Conservation (phyloP, 2,113 vertebrate genomes). For the Lagopus muta region DNA sequence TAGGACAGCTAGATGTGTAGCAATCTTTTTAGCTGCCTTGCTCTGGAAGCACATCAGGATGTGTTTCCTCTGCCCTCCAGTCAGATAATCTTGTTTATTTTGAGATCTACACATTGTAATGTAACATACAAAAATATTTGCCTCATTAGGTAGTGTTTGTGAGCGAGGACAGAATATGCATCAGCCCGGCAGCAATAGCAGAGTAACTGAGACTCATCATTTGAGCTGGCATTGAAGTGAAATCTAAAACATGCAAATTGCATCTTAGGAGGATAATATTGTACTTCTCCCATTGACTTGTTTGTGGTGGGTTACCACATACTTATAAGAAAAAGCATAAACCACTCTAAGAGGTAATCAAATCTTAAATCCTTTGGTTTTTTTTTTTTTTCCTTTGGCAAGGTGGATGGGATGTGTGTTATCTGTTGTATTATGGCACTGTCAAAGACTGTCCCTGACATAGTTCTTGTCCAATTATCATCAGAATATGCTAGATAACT, state of each 20-base stretch:
- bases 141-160: not conserved
- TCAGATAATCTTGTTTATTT: not conserved
- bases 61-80: not conserved
- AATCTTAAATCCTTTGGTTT: not conserved
- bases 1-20: not conserved
- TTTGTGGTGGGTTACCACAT: not conserved
- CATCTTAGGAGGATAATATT: not conserved
- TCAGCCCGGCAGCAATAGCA: not conserved
- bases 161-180: not conserved
- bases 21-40: fast-evolving
- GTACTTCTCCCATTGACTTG: not conserved
- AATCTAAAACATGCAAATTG: not conserved
- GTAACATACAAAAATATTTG: not conserved
- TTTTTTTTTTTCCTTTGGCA: not conserved
- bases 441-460: not conserved
- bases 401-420: not conserved
- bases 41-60: not conserved
- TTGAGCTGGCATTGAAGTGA: not conserved
- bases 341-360: not conserved
- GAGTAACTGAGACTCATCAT: not conserved
- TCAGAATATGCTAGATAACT: not conserved
- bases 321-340: not conserved
- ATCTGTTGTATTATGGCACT: not conserved
- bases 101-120: not conserved
- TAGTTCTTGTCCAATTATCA: not conserved